Evolutionary conservation across 2,888 invertebrate species (phyloP).

Genomic region (Reticulitermes lucifugus): DNA sequence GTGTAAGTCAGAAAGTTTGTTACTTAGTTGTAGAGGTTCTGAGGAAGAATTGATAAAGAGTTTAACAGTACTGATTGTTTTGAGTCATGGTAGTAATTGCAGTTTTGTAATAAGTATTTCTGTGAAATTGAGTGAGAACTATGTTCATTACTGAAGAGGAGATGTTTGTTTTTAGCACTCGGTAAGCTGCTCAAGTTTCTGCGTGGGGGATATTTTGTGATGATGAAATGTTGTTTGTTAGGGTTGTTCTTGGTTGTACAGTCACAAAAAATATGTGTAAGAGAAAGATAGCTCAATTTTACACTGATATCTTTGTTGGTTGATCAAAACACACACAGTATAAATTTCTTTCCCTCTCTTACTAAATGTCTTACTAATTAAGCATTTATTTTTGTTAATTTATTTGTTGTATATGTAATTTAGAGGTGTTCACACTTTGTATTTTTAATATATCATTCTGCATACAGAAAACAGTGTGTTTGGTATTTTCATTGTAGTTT

Average conservation of each 20-base stretch:
- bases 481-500: conserved; percentile 14
- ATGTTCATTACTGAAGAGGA: background rate
- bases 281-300: conserved; percentile 10
- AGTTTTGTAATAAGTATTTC: background rate
- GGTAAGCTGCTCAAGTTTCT: background rate
- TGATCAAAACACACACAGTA: background rate
- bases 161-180: background rate
- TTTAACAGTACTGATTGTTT: background rate
- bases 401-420: conserved; percentile 18
- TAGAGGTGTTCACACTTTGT: conserved; percentile 29
- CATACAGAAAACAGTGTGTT: conserved; percentile 8
- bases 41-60: background rate
- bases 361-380: conserved; percentile 15
- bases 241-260: conserved; percentile 4
- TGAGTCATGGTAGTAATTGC: background rate
- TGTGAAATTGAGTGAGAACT: background rate
- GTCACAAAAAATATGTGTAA: background rate
- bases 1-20: background rate
- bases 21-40: background rate
- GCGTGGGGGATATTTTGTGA: background rate
- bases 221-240: background rate
- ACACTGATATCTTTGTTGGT: background rate
- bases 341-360: background rate
- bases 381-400: conserved; percentile 30
- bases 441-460: conserved; percentile 40